phyloP scores from a whole-genome alignment of 2,797 vertebrate species.

The Erethizon dorsatum region DNA sequence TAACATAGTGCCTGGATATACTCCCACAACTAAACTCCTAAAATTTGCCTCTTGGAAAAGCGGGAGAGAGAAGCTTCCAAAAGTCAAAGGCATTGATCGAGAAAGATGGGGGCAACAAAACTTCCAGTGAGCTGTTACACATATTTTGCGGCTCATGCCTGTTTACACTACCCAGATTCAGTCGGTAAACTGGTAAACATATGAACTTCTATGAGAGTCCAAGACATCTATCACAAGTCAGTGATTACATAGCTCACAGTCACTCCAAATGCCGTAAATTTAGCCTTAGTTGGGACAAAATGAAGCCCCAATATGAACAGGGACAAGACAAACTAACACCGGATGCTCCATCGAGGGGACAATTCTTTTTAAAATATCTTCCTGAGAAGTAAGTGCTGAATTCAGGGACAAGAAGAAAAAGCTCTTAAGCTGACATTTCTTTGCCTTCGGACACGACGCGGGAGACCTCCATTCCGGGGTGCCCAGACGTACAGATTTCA shows the following conservation, averaged over 20 bases:
- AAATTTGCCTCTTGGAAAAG: constrained; percentile 69
- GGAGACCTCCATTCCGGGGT: constrained; percentile 6
- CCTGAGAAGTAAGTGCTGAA: constrained; percentile 41
- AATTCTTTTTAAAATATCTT: constrained; percentile 20
- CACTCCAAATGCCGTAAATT: constrained; percentile 22
- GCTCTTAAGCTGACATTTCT: constrained; percentile 40
- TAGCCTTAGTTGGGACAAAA: constrained; percentile 46
- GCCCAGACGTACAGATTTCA: not conserved
- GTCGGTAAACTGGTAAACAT: constrained; percentile 63
- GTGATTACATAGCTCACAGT: constrained; percentile 19
- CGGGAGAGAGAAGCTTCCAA: constrained; percentile 17
- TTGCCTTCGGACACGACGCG: constrained; percentile 16
- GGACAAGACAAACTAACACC: not conserved
- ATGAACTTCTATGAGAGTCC: constrained; percentile 17
- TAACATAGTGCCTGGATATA: constrained; percentile 57
- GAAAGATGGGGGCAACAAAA: constrained; percentile 75
- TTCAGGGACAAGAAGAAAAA: constrained; percentile 47
- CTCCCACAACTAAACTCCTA: constrained; percentile 57
- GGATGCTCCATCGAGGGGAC: not conserved
- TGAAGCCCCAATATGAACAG: constrained; percentile 42
- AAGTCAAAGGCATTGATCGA: constrained; percentile 69
- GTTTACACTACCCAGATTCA: constrained; percentile 46
- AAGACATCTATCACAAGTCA: constrained; percentile 9
- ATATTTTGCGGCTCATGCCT: constrained; percentile 60
- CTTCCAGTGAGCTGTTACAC: constrained; percentile 72